Percentiles rank a stretch among this genome's conserved stretches.
Evolutionary conservation across 2,113 vertebrate species (phyloP).

Genomic region (Xiphias gladius): DNA sequence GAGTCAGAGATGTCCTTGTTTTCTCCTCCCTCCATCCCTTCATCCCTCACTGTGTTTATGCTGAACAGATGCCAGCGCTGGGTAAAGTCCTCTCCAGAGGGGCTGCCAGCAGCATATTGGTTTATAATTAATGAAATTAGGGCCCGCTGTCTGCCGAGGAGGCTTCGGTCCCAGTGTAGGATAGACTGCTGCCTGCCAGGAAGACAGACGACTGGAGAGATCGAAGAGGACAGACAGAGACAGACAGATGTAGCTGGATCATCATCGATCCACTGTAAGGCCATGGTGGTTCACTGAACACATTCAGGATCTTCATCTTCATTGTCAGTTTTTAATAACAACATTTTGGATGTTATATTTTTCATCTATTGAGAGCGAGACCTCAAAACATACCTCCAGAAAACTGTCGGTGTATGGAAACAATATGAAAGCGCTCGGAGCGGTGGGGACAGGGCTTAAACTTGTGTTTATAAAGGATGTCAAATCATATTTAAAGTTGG

Average conservation of each 20-base stretch:
- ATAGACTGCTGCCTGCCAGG: slow-evolving; percentile 67
- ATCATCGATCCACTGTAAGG: slow-evolving; percentile 7
- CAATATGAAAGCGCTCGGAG: too few species aligned
- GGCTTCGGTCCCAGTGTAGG: slow-evolving; percentile 78
- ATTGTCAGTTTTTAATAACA: not conserved
- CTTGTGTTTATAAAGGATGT: too few species aligned
- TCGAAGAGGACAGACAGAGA: slow-evolving; percentile 53
- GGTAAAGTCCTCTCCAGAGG: slow-evolving; percentile 92
- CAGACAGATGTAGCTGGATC: slow-evolving; percentile 34
- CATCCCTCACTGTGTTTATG: slow-evolving; percentile 68
- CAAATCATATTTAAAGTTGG: too few species aligned
- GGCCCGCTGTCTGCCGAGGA: slow-evolving; percentile 96
- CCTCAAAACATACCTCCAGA: not conserved
- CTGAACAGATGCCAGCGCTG: slow-evolving; percentile 95
- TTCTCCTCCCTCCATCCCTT: slow-evolving; percentile 69
- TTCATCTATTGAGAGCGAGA: not conserved
- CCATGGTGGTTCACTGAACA: not conserved
- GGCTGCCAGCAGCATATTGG: slow-evolving; percentile 93
- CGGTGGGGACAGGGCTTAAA: too few species aligned
- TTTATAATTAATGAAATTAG: slow-evolving; percentile 99
- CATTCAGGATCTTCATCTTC: slow-evolving; percentile 11
- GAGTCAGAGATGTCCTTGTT: slow-evolving; percentile 71
- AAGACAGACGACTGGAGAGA: slow-evolving; percentile 66
- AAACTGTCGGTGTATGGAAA: too few species aligned
- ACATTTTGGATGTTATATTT: not conserved